Base-by-base conservation (phyloP, 2,888 invertebrate genomes). In the Drosophila monieri region DNA sequence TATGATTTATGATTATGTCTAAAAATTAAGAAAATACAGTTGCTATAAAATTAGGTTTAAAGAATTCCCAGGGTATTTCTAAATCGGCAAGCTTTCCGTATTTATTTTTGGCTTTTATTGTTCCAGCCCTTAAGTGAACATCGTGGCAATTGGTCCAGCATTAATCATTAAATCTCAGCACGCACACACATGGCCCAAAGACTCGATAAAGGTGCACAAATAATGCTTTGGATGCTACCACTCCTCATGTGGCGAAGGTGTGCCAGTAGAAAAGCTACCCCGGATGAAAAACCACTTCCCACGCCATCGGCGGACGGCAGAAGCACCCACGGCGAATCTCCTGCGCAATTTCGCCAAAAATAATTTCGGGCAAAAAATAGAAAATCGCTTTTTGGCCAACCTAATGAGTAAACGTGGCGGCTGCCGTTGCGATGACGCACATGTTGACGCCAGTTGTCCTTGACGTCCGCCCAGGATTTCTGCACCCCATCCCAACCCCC, bases 401-500 rank as follows among this genome's bases (percentile, higher is more conserved):
- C 61, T 83, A 88, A 89, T 88, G 85, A 88, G 81, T 79, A 77
- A 85, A 88, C 85, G 85, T 80, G 88, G 80, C 66, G 62, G 53
- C 66, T 52, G 30, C 84, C 69, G 76, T 76, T 64, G 71, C 70
- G 67, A 80, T 79, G 74, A 79, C 75, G 87, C 78, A 78, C 74
- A 85, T 80, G 86, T 76, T 78, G 89, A 74, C 88, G 85, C 80
- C 88, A 85, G 74, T 85, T 87, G 81, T 87, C 87, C 81, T 80
- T 80, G 79, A 77, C 60, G 73, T 58, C 53, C 66, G 60, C 60
- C 35, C 51, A 43, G 43, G 43, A 49, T 27, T 46, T 27, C 27
- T 27, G 27, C 27, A 27, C 27, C 27, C 27, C 27, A 25, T 27
- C 27, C 27, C 9, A 8, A 27, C 27, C 27, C 27, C 9, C 18